Evolutionary conservation across 2,113 vertebrate species (phyloP), one percentile per base, ranked within the genome.

Genomic region (Sylvilagus bachmani): DNA sequence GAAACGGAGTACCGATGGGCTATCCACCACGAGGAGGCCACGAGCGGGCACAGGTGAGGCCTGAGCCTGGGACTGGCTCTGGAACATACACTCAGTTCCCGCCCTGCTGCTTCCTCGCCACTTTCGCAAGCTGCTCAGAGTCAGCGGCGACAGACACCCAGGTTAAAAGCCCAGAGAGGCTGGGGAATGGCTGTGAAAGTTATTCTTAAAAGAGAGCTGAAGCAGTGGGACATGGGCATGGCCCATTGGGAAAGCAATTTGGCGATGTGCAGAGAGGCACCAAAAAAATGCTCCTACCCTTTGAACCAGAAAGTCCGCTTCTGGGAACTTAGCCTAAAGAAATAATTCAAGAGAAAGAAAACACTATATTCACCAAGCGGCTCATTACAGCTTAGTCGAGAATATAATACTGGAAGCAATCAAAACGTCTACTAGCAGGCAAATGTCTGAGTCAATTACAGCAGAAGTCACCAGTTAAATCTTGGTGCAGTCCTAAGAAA

Each of bases 271-370:
- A 79, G 31, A 81, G 53, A 64, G 5, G 31, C 88, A 87, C 84
- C 84, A 58, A n/a, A 83, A 78, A 67, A 49, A 55, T 0, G 8
- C 80, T 80, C 94, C 78, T 94, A 96, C 82, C 94, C 96, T 96
- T 90, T 96, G 95, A 95, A 92, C 51, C 85, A 95, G 94, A 97
- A 93, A 90, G 75, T 88, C 94, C 33, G 29, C 64, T 90, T 97
- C 96, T 96, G 92, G 95, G 92, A 97, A 96, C 69, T 67, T 92
- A 84, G 93, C 94, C 94, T 95, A 95, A 95, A 95, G 88, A 97
- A 97, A 97, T 75, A 95, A 92, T 85, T 86, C 88, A 88, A 96
- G 93, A 96, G 92, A 97, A 96, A 95, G 94, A 95, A 77, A 92
- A 95, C 90, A 87, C 69, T 93, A 58, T 94, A 73, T 94, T 90